Base-by-base conservation (phyloP, 2,888 invertebrate genomes). In the Platycnemis pennipes region DNA sequence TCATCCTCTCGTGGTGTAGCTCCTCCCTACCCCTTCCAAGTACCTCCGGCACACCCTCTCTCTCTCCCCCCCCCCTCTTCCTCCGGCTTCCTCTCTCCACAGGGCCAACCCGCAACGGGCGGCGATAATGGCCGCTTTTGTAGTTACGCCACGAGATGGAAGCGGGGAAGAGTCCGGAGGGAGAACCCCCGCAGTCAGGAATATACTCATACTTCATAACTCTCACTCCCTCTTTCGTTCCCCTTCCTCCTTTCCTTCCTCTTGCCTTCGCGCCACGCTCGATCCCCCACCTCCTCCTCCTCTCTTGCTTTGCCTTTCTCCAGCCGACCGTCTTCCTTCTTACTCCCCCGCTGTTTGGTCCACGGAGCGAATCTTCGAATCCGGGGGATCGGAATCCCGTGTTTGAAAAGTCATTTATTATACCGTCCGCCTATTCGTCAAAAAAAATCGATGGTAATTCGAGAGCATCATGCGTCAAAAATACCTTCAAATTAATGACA, bases 101-200 rank as follows among this genome's bases (percentile, higher is more conserved):
- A n/a, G 49, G 53, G 42, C 19, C 89, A 56, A 19, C 22, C 53
- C 42, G 53, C 19, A 56, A 22, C 16, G 53, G 37, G 26, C 88
- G 37, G 88, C 53, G 49, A 88, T 88, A 88, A 89, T 89, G 89
- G 89, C 89, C 22, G 42, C 37, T 56, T 89, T 89, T 42, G 89
- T 89, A 22, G 53, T 26, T 37, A 22, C 56, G 37, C 88, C 88
- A 88, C 42, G 56, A n/a, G 22, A 22, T 22, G 56, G 56, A 22
- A 56, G 56, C 22, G 42, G 44, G 42, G 85, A 86, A 37, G 85
- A 42, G 85, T 37, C 19, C 13, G 22, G 42, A 53, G 37, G 37
- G 89, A 89, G 89, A 31, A 56, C 53, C 89, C 37, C 56, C 42
- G 56, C n/a, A 88, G 88, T 49, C 88, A 16, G 49, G 45, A 13